Conservation (phyloP, 2,797 vertebrate species). For the Neostethus bicornis region DNA sequence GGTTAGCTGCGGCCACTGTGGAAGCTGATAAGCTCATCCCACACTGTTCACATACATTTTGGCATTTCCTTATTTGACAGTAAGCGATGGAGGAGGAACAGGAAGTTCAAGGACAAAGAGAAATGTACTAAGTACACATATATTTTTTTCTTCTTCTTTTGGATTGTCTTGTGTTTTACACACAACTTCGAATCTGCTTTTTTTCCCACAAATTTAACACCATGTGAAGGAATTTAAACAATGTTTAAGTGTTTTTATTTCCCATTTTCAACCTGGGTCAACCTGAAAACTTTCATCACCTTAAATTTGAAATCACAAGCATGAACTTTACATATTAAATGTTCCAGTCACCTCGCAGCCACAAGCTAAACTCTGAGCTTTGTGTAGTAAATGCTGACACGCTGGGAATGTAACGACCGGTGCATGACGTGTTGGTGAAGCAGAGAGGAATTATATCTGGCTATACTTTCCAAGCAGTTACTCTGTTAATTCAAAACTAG, state of each 20-base stretch:
- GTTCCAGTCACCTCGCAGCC: not conserved
- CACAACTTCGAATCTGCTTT: not conserved
- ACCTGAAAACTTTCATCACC: not conserved
- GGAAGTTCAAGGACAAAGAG: constrained; percentile 2
- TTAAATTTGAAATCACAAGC: not conserved
- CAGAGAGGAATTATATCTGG: no score
- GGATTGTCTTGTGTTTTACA: not conserved
- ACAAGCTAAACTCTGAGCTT: not conserved
- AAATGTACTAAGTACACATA: no score
- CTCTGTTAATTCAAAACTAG: not conserved
- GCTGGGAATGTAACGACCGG: not conserved
- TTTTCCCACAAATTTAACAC: not conserved
- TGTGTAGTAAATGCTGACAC: not conserved
- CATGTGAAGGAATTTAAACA: no score
- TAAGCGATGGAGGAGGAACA: constrained; percentile 16
- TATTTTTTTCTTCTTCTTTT: constrained; percentile 1
- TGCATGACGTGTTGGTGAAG: not conserved
- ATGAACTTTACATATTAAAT: not conserved
- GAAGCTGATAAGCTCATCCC: constrained; percentile 52
- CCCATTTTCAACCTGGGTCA: no score
- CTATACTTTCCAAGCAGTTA: no score
- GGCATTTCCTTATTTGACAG: constrained; percentile 35
- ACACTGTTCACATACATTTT: constrained; percentile 44
- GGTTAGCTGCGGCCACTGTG: constrained; percentile 40
- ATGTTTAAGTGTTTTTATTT: no score